A percentile compares a stretch with the other conserved stretches of the same genome.
Conservation (phyloP, 2,888 invertebrate species). For the Scaptomyza flava region DNA sequence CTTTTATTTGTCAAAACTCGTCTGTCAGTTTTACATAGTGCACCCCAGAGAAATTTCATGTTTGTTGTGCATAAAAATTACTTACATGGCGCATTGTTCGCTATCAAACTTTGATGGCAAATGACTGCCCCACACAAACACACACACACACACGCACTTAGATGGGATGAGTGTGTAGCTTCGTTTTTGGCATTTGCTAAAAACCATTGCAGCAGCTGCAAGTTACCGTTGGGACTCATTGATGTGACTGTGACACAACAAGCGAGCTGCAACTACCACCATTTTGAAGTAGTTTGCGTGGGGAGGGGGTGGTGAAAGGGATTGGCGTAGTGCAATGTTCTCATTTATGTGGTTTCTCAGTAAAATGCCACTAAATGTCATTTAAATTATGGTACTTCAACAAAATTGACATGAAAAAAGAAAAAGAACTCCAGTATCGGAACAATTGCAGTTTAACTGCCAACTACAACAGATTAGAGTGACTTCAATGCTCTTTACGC, state of each 20-base stretch:
- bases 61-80: slow-evolving; percentile 75
- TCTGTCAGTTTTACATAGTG: slow-evolving; percentile 77
- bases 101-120: slow-evolving; percentile 69
- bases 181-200: slow-evolving; percentile 73
- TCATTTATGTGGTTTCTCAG: slow-evolving; percentile 47
- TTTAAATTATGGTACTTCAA: slow-evolving; percentile 21
- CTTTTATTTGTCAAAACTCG: slow-evolving; percentile 55
- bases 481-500: not conserved
- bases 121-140: slow-evolving; percentile 53
- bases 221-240: slow-evolving; percentile 68
- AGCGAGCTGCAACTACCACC: slow-evolving; percentile 50
- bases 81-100: slow-evolving; percentile 71
- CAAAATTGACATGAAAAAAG: not conserved
- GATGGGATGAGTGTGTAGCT: slow-evolving; percentile 14
- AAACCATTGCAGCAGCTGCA: slow-evolving; percentile 53
- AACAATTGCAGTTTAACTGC: not conserved
- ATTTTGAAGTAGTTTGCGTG: slow-evolving; percentile 14
- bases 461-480: not conserved
- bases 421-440: not conserved
- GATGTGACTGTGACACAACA: slow-evolving; percentile 67
- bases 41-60: slow-evolving; percentile 75
- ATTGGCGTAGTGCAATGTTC: slow-evolving; percentile 50
- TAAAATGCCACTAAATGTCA: slow-evolving; percentile 13
- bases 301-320: slow-evolving; percentile 3
- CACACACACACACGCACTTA: slow-evolving; percentile 16